Conservation (phyloP, 2,888 invertebrate genomes). For the Yponomeuta cagnagella region DNA sequence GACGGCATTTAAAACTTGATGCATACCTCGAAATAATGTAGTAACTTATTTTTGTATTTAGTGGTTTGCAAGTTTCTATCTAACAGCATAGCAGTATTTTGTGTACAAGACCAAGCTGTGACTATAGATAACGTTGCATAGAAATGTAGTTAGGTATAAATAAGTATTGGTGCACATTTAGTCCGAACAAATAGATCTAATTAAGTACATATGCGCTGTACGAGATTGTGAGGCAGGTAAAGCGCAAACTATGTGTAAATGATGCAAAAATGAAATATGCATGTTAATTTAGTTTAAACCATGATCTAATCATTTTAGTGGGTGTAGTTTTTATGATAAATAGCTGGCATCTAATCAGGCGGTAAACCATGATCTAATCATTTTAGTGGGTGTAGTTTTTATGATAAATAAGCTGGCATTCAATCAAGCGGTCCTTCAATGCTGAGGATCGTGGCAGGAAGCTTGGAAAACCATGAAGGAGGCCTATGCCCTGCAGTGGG, state of each 20-base stretch:
- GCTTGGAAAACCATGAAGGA: too few species aligned
- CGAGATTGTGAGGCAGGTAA: background rate
- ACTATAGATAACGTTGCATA: background rate
- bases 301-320: background rate
- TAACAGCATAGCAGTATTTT: background rate
- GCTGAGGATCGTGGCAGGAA: too few species aligned
- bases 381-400: conserved; percentile 9
- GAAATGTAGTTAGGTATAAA: background rate
- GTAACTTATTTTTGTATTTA: conserved; percentile 2
- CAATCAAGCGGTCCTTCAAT: too few species aligned
- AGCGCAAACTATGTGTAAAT: background rate
- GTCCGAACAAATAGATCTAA: background rate
- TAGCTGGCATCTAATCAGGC: background rate
- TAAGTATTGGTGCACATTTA: background rate
- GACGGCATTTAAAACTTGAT: too few species aligned
- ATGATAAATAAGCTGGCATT: background rate
- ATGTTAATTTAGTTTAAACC: background rate
- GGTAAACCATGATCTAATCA: background rate
- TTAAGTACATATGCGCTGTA: background rate
- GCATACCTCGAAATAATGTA: too few species aligned
- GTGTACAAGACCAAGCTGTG: conserved; percentile 1
- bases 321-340: conserved; percentile 7
- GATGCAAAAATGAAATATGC: background rate
- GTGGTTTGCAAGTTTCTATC: background rate
- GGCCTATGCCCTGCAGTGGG: too few species aligned